phyloP scores from a whole-genome alignment of 2,113 vertebrate species.

The Phasianus colchicus region DNA sequence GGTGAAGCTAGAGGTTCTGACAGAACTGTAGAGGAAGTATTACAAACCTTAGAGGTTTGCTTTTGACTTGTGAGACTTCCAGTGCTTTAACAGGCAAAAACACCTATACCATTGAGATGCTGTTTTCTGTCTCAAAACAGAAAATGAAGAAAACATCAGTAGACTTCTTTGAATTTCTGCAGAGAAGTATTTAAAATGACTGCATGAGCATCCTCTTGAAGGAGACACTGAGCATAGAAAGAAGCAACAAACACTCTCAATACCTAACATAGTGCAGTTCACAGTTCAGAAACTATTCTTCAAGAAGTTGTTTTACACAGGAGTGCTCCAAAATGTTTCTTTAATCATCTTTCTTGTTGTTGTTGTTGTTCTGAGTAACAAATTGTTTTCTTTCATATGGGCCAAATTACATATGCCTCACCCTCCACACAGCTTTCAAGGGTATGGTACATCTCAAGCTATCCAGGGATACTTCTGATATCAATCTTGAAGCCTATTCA shows the following conservation, averaged over 20 bases:
- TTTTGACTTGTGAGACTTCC: neutral
- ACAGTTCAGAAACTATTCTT: constrained; percentile 24
- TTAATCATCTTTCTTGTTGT: neutral
- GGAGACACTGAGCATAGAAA: neutral
- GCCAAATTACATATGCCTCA: constrained; percentile 50
- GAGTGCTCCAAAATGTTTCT: neutral
- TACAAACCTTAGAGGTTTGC: neutral
- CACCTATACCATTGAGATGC: neutral
- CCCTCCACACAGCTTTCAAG: neutral
- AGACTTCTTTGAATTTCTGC: neutral
- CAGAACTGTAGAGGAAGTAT: neutral
- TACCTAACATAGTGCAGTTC: neutral
- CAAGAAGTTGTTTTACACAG: constrained; percentile 21
- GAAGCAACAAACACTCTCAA: neutral
- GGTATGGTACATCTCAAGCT: constrained; percentile 37
- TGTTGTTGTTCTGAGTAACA: constrained; percentile 59
- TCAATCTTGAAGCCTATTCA: constrained; percentile 76
- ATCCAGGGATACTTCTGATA: constrained; percentile 67
- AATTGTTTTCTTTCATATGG: constrained; percentile 65
- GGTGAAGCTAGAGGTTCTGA: neutral
- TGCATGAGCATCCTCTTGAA: neutral
- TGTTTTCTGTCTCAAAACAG: neutral
- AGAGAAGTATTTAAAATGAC: neutral
- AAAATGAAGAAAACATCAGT: neutral
- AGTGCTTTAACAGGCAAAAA: neutral